Evolutionary conservation across 2,797 vertebrate genomes (phyloP).

Genomic region (Rallus crepitans): DNA sequence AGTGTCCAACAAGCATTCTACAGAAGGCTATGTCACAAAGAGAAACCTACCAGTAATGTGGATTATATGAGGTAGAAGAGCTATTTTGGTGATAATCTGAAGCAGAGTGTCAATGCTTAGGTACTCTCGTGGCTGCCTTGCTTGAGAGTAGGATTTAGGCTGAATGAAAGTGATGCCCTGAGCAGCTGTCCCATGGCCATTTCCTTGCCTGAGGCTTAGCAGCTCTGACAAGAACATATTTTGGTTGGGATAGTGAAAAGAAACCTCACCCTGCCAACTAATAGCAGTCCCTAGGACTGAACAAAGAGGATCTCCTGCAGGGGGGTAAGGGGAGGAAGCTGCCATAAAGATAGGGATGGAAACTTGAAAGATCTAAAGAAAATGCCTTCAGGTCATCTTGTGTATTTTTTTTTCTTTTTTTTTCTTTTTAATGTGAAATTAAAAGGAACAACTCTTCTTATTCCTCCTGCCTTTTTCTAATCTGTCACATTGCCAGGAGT

Average conservation of each 20-base stretch:
- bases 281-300: neutral
- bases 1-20: neutral
- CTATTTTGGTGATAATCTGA: neutral
- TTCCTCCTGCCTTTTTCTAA: neutral
- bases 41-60: neutral
- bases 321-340: fast-evolving
- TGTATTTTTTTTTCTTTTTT: neutral
- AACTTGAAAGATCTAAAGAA: neutral
- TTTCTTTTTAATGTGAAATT: neutral
- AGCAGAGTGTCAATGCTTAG: neutral
- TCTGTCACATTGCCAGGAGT: neutral
- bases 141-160: neutral
- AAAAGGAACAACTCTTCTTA: neutral
- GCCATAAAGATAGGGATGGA: neutral
- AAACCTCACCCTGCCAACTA: neutral
- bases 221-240: neutral
- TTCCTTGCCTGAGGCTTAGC: neutral
- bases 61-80: neutral
- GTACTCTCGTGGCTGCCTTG: neutral
- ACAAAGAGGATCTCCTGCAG: neutral
- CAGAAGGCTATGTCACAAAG: neutral
- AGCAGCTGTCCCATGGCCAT: neutral
- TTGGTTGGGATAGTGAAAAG: neutral
- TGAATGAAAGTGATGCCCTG: neutral
- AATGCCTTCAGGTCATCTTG: neutral